Evolutionary conservation across 2,113 vertebrate genomes (phyloP).

Genomic region (Alethe diademata): DNA sequence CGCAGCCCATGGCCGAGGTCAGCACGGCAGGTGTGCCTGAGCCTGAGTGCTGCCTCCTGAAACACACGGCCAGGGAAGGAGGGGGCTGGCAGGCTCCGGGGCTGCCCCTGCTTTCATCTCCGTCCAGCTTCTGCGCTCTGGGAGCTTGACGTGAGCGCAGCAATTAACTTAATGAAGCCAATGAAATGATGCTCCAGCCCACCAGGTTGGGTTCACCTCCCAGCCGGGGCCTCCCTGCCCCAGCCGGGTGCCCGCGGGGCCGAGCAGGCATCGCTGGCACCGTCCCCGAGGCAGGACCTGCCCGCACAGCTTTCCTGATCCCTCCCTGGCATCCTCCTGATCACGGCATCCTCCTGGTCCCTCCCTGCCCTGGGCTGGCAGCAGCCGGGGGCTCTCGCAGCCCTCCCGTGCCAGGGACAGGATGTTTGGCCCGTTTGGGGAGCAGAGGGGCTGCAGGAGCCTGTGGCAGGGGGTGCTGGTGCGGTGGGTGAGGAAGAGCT

Average conservation of each 20-base stretch:
- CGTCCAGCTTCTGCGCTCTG: neutral
- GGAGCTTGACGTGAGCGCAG: neutral
- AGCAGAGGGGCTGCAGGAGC: neutral
- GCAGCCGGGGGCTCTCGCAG: neutral
- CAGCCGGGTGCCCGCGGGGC: neutral
- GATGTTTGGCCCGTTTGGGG: neutral
- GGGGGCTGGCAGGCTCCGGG: neutral
- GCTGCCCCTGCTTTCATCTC: slow-evolving; percentile 40
- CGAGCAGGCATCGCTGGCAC: neutral
- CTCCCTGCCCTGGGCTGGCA: neutral
- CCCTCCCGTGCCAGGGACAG: accelerated
- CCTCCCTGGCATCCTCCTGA: neutral
- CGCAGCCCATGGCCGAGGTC: accelerated
- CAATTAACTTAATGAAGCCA: slow-evolving; percentile 54
- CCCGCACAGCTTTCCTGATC: neutral
- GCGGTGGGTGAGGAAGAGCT: neutral
- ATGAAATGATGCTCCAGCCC: neutral
- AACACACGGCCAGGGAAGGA: accelerated
- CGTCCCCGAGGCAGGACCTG: neutral
- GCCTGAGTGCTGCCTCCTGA: neutral
- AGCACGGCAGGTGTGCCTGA: neutral
- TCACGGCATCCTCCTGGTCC: neutral
- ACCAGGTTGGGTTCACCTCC: neutral
- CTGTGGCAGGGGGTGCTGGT: neutral
- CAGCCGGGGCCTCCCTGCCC: neutral